Evolutionary conservation across 2,888 invertebrate species (phyloP), one percentile per base, ranked within the genome.

Genomic region (Hirtodrosophila trivittata): DNA sequence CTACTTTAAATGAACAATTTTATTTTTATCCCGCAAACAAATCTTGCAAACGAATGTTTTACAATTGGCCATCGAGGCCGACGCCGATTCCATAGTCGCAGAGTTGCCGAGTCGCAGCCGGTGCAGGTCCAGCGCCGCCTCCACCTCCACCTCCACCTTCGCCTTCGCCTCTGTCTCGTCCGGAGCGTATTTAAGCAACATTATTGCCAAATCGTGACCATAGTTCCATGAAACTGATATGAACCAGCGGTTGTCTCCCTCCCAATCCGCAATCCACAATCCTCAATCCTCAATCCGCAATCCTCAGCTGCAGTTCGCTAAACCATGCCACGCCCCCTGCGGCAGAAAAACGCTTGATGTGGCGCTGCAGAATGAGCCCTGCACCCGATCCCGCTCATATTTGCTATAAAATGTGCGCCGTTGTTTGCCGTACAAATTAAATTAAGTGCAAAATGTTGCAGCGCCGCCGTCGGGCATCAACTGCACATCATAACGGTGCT

Each of bases 181-280:
- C 38, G 69, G 18, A 62, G 67, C 87, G 85, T 87, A 87, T 84
- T 87, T 84, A 87, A 86, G 87, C 87, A 89, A 88, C 89, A 86
- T 89, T 90, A 89, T 90, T 90, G 89, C 89, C 83, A 85, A 90
- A 90, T 89, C 89, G 89, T 89, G 89, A 89, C 90, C 77, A 85
- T 87, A 90, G 89, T 90, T 89, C 88, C 90, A 89, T 90, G 89
- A 89, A 89, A 90, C 90, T 90, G 90, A 89, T 89, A 89, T 89
- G 82, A 74, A 77, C 58, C 81, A 66, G 68, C 68, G 32, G 66
- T 56, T 56, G 65, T 60, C 18, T 32, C 10, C 21, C 41, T 3
- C 25, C 37, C n/a, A 14, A 14, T 70, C 68, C 51, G 39, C 56
- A 49, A 28, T 46, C 33, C 12, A 2, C 28, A 28, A 4, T 2